Percentiles rank a stretch among this genome's conserved stretches.
Evolutionary conservation across 1,140 invertebrate species (phyloP).

Genomic region (Heliconius nattereri): DNA sequence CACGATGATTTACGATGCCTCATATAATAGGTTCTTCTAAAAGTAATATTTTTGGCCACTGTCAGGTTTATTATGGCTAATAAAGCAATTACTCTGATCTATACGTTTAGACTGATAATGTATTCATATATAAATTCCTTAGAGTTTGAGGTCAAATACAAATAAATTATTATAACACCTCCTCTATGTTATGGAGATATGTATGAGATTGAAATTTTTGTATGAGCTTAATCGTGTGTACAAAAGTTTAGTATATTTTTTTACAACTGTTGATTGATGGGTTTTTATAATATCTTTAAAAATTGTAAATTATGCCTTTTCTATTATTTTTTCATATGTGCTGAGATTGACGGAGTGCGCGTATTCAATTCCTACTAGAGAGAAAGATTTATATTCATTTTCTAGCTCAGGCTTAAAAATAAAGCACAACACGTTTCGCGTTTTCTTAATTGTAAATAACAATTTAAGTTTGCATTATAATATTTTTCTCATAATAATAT

Average conservation of each 20-base stretch:
- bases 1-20: slow-evolving; percentile 19
- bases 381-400: too few relatives aligned
- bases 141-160: slow-evolving; percentile 9
- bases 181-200: neutral
- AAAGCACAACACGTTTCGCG: too few relatives aligned
- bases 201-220: neutral
- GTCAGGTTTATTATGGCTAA: slow-evolving; percentile 30
- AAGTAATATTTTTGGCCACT: slow-evolving; percentile 31
- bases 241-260: neutral
- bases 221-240: neutral
- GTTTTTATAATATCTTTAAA: neutral
- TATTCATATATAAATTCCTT: slow-evolving; percentile 18
- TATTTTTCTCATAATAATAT: neutral
- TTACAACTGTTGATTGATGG: neutral
- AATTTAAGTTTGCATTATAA: neutral
- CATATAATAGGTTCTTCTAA: slow-evolving; percentile 22
- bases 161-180: slow-evolving; percentile 6
- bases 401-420: too few relatives aligned
- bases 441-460: neutral
- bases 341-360: too few relatives aligned
- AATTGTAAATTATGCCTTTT: neutral
- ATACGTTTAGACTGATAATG: neutral
- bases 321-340: neutral
- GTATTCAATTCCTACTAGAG: too few relatives aligned
- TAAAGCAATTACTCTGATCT: slow-evolving; percentile 29